phyloP scores from a whole-genome alignment of 2,888 invertebrate genomes.

The Zaprionus lineosus region DNA sequence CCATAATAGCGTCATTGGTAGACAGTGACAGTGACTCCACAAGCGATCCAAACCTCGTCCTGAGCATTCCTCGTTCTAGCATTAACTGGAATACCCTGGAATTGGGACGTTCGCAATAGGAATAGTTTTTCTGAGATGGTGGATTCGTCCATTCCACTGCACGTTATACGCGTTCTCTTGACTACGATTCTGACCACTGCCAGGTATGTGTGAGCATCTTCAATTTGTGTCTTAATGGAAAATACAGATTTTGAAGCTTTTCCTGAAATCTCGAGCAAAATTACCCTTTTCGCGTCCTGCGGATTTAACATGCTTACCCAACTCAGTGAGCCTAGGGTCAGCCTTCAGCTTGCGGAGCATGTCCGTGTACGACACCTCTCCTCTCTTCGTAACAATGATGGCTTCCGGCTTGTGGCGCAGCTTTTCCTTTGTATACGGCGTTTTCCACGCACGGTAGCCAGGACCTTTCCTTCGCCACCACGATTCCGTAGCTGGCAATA shows the following conservation, averaged over 20 bases:
- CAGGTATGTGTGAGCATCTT: not conserved
- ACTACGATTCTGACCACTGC: not conserved
- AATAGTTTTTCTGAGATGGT: not conserved
- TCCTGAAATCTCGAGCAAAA: not conserved
- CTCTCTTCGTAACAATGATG: not conserved
- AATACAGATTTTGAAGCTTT: not conserved
- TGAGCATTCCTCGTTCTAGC: not conserved
- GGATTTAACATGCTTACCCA: not conserved
- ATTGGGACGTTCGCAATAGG: not conserved
- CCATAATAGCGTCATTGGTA: not conserved
- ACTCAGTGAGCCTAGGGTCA: not conserved
- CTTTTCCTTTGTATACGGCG: too few relatives aligned
- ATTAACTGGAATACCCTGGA: too few relatives aligned
- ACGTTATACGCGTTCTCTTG: not conserved
- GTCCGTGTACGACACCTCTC: conserved; percentile 1
- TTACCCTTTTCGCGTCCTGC: conserved; percentile 3
- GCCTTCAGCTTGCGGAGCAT: not conserved
- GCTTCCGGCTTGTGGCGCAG: not conserved
- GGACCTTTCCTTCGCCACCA: too few relatives aligned
- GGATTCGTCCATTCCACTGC: not conserved
- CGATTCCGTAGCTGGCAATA: not conserved
- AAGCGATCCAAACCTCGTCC: not conserved
- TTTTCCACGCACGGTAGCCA: not conserved
- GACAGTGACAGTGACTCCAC: not conserved
- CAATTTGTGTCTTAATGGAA: not conserved